These are phyloP conservation scores for Doris montereyensis DNA, from an alignment of 2,888 invertebrate species.

Conservation along the genomic window DNA sequence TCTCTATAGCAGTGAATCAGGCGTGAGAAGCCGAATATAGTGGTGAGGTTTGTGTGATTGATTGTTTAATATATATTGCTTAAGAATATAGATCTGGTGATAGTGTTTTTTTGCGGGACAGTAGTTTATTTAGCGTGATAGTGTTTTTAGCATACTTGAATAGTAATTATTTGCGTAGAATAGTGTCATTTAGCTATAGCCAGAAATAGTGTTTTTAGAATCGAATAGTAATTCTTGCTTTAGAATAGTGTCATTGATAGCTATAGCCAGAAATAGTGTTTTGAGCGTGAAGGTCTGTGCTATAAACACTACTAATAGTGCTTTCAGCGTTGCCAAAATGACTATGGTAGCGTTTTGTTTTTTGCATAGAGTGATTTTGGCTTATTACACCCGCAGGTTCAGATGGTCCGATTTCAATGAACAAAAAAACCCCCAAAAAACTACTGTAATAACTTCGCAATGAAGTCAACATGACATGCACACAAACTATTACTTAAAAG, in stretches of 20 bases:
- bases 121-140: background rate
- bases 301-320: background rate
- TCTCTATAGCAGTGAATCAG: too few species aligned
- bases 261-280: background rate
- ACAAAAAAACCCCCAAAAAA: too few species aligned
- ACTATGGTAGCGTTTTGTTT: too few species aligned
- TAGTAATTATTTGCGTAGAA: background rate
- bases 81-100: background rate
- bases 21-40: background rate
- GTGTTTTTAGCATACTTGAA: background rate
- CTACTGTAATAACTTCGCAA: too few species aligned
- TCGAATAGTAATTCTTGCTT: background rate
- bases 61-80: background rate
- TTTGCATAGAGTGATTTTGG: too few species aligned
- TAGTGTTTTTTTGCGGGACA: background rate
- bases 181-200: background rate
- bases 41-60: background rate
- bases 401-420: too few species aligned
- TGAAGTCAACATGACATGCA: too few species aligned
- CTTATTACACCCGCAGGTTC: too few species aligned
- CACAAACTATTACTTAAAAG: too few species aligned
- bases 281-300: background rate
- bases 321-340: too few species aligned
- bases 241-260: background rate
- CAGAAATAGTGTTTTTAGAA: background rate